A percentile compares a stretch with the other conserved stretches of the same genome.
These are phyloP conservation scores for Cyclophora punctaria DNA, from an alignment of 2,888 invertebrate species.

Conservation along the genomic window DNA sequence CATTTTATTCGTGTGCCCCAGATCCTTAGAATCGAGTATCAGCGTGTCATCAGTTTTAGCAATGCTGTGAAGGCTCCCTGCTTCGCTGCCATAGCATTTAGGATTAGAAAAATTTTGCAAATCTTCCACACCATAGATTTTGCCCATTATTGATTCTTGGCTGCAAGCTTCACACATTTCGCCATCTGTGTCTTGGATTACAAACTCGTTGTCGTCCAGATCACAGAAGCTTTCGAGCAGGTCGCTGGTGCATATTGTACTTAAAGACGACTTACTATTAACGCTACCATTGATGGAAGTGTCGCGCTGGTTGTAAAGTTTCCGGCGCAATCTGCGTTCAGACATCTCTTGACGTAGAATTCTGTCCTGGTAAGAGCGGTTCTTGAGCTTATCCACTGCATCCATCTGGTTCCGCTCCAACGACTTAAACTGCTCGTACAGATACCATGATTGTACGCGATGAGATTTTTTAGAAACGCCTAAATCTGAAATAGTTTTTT, in stretches of 20 bases:
- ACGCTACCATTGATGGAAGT: neutral
- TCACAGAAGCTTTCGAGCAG: slow-evolving; percentile 49
- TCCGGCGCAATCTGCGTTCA: slow-evolving; percentile 48
- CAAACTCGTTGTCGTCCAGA: slow-evolving; percentile 31
- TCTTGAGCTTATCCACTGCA: slow-evolving; percentile 46
- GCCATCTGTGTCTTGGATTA: slow-evolving; percentile 17
- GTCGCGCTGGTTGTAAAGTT: slow-evolving; percentile 38
- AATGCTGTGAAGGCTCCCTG: slow-evolving; percentile 34
- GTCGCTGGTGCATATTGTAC: slow-evolving; percentile 15
- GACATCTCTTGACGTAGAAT: slow-evolving; percentile 48
- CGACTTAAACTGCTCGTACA: slow-evolving; percentile 63
- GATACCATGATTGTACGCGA: slow-evolving; percentile 61
- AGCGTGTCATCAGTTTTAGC: slow-evolving; percentile 27
- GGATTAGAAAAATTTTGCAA: slow-evolving; percentile 25
- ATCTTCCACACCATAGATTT: slow-evolving; percentile 26
- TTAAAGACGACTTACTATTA: too few species aligned
- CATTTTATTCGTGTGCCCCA: slow-evolving; percentile 16
- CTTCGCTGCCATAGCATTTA: neutral
- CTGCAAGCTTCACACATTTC: slow-evolving; percentile 24
- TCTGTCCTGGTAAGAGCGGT: slow-evolving; percentile 47
- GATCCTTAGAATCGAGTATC: slow-evolving; percentile 6
- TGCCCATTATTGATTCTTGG: slow-evolving; percentile 23
- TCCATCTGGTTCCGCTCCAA: slow-evolving; percentile 54
- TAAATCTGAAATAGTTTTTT: slow-evolving; percentile 37
- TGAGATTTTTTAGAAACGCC: slow-evolving; percentile 46